phyloP scores from a whole-genome alignment of 2,113 vertebrate genomes.

The Oncorhynchus mykiss region DNA sequence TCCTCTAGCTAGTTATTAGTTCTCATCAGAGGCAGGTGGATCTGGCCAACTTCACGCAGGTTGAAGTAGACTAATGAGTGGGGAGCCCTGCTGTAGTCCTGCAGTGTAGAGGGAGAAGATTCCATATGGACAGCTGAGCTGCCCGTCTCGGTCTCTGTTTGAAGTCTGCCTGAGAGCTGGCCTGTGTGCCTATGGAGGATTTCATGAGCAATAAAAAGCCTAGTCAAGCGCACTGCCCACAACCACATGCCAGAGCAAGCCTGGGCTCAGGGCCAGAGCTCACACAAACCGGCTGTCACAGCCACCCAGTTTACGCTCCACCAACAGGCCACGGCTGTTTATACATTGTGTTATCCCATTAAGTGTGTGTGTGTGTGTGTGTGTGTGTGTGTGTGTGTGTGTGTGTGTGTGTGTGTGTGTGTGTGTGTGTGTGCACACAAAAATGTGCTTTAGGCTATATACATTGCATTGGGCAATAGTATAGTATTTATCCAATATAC shows the following conservation, averaged over 20 bases:
- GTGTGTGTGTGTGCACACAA: background rate
- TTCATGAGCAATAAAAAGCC: constrained; percentile 52
- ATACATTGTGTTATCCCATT: constrained; percentile 26
- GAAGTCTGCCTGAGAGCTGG: constrained; percentile 15
- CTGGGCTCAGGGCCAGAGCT: constrained; percentile 35
- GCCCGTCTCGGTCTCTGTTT: constrained; percentile 23
- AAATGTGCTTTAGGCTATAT: too few relatives aligned
- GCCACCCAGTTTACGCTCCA: constrained; percentile 9
- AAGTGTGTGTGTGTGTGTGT: too few relatives aligned
- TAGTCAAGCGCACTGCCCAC: constrained; percentile 55
- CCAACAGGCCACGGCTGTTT: constrained; percentile 31
- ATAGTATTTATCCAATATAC: background rate
- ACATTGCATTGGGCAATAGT: background rate
- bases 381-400: too few relatives aligned
- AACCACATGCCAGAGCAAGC: constrained; percentile 42
- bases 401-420: too few relatives aligned
- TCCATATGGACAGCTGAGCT: constrained; percentile 7
- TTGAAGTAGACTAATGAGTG: too few relatives aligned
- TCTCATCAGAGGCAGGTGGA: too few relatives aligned
- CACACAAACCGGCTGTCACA: constrained; percentile 34
- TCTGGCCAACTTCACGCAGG: too few relatives aligned
- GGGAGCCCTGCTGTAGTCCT: background rate
- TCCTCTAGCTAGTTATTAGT: too few relatives aligned
- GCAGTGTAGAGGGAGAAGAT: constrained; percentile 1
- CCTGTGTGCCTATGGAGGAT: constrained; percentile 37